These are phyloP conservation scores for Hypomecis atomaria DNA, from an alignment of 2,888 invertebrate species.

Conservation along the genomic window DNA sequence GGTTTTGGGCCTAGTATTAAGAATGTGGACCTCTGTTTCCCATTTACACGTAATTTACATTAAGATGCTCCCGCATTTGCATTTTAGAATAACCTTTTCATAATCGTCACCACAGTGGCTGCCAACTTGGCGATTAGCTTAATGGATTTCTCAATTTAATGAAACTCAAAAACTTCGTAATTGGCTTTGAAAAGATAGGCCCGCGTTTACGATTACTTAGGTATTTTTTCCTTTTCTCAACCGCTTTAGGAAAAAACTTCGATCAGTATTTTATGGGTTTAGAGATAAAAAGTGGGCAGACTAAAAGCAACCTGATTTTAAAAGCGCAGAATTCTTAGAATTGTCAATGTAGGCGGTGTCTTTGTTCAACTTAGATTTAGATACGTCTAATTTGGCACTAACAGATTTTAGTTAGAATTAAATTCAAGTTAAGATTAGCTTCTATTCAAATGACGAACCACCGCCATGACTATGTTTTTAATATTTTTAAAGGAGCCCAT, in stretches of 20 bases:
- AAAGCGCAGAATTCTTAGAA: conserved; percentile 18
- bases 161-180: conserved; percentile 74
- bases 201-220: conserved; percentile 63
- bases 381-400: not conserved
- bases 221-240: conserved; percentile 46
- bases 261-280: conserved; percentile 30
- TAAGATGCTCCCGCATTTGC: conserved; percentile 76
- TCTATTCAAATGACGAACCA: not conserved
- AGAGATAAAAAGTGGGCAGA: conserved; percentile 21
- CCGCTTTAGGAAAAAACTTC: conserved; percentile 23
- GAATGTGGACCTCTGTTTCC: conserved; percentile 65
- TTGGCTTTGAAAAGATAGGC: conserved; percentile 75
- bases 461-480: not conserved
- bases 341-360: conserved; percentile 7
- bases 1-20: conserved; percentile 46
- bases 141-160: conserved; percentile 81
- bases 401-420: not conserved
- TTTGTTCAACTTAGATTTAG: conserved; percentile 1
- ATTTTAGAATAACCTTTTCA: conserved; percentile 77
- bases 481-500: conserved; percentile 44
- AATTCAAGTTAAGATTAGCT: not conserved
- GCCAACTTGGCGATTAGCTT: conserved; percentile 75
- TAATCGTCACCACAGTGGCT: conserved; percentile 77
- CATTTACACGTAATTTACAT: conserved; percentile 80
- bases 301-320: conserved; percentile 37